phyloP scores from a whole-genome alignment of 2,888 invertebrate species.

The Lasius fuliginosus region DNA sequence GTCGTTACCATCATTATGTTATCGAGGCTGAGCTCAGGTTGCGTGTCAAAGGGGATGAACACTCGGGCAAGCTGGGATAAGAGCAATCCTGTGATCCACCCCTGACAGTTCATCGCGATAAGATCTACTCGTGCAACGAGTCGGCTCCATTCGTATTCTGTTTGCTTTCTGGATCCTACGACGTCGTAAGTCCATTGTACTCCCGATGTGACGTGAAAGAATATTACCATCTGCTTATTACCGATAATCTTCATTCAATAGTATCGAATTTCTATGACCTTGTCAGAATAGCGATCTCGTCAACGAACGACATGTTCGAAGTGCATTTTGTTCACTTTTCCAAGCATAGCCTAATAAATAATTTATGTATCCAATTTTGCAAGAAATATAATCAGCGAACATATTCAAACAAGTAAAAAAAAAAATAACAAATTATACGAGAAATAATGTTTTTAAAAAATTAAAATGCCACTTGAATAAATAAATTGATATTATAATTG shows the following conservation, averaged over 20 bases:
- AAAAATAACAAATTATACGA: neutral
- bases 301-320: neutral
- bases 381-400: neutral
- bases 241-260: constrained; percentile 80
- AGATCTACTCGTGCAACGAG: constrained; percentile 80
- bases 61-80: constrained; percentile 75
- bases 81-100: constrained; percentile 82
- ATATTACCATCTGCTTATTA: constrained; percentile 84
- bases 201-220: constrained; percentile 72
- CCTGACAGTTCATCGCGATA: constrained; percentile 81
- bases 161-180: constrained; percentile 74
- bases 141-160: constrained; percentile 81
- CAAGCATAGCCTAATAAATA: neutral
- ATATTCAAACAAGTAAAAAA: neutral
- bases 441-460: no score
- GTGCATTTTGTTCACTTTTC: neutral
- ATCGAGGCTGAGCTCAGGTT: constrained; percentile 62
- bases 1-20: constrained; percentile 50
- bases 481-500: no score
- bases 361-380: neutral
- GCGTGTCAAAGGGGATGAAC: constrained; percentile 73
- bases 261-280: constrained; percentile 74
- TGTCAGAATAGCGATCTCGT: constrained; percentile 31
- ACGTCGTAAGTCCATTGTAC: constrained; percentile 78
- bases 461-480: no score